Conservation (phyloP, 2,888 invertebrate genomes). For the Margaritifera margaritifera region DNA sequence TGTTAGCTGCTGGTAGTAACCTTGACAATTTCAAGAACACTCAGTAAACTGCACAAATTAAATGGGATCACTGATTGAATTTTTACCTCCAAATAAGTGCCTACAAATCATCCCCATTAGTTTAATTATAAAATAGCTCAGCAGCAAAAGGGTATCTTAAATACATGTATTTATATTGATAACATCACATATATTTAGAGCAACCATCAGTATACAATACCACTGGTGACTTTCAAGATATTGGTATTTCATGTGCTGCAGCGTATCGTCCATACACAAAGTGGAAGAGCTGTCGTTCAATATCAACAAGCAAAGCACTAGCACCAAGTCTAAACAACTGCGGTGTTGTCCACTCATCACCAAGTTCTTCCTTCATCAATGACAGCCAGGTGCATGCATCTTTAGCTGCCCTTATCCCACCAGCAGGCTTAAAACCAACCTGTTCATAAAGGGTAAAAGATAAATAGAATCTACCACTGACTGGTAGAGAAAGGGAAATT, state of each 20-base stretch:
- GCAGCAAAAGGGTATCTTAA: not conserved
- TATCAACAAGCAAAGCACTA: constrained; percentile 88
- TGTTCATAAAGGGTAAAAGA: too few relatives aligned
- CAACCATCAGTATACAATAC: not conserved
- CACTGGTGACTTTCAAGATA: constrained; percentile 54
- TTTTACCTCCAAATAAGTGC: too few relatives aligned
- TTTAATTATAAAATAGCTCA: not conserved
- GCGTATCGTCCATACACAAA: constrained; percentile 70
- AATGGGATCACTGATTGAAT: too few relatives aligned
- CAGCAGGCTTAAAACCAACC: constrained; percentile 98
- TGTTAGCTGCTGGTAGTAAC: too few relatives aligned
- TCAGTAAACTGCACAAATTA: too few relatives aligned
- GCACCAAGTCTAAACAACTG: constrained; percentile 94
- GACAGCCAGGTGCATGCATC: constrained; percentile 92
- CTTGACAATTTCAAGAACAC: too few relatives aligned
- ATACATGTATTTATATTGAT: not conserved
- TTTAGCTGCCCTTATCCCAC: constrained; percentile 89
- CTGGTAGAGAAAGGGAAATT: not conserved
- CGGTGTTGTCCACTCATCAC: constrained; percentile 87
- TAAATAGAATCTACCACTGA: constrained; percentile 1
- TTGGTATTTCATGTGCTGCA: constrained; percentile 68
- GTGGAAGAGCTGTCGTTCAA: constrained; percentile 76
- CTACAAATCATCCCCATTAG: too few relatives aligned
- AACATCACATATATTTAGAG: not conserved
- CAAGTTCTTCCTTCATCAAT: constrained; percentile 87